Conservation (phyloP, 2,797 vertebrate species). For the Hafferia zeledoni region DNA sequence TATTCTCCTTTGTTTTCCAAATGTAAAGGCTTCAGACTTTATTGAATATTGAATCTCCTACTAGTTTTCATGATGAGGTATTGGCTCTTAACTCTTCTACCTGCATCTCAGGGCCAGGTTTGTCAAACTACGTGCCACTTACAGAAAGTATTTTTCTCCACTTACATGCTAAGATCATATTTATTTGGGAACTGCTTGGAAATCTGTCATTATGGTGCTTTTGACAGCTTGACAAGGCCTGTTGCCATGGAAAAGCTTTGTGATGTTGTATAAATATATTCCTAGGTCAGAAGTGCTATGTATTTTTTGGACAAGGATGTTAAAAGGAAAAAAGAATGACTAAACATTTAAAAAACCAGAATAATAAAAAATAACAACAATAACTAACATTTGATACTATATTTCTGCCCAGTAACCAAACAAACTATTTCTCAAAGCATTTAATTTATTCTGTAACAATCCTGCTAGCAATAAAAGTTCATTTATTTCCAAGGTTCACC, state of each 20-base stretch:
- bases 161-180: slow-evolving; percentile 67
- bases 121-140: neutral
- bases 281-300: slow-evolving; percentile 73
- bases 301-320: slow-evolving; percentile 73
- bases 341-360: slow-evolving; percentile 61
- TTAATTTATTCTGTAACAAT: slow-evolving; percentile 31
- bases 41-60: neutral
- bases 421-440: slow-evolving; percentile 51
- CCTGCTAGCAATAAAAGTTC: slow-evolving; percentile 50
- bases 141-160: slow-evolving; percentile 14
- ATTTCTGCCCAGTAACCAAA: slow-evolving; percentile 16
- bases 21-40: neutral
- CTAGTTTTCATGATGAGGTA: neutral
- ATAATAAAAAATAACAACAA: slow-evolving; percentile 71
- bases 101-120: neutral
- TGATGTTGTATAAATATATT: slow-evolving; percentile 80
- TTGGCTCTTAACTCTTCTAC: neutral
- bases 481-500: slow-evolving; percentile 55
- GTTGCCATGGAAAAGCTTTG: slow-evolving; percentile 78
- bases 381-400: slow-evolving; percentile 47
- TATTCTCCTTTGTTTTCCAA: neutral
- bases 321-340: slow-evolving; percentile 71
- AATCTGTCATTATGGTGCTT: slow-evolving; percentile 67
- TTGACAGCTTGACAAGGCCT: slow-evolving; percentile 75
- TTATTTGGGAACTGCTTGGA: slow-evolving; percentile 73